These are phyloP conservation scores for Lochmaea crataegi DNA, from an alignment of 2,888 invertebrate genomes.

Conservation along the genomic window DNA sequence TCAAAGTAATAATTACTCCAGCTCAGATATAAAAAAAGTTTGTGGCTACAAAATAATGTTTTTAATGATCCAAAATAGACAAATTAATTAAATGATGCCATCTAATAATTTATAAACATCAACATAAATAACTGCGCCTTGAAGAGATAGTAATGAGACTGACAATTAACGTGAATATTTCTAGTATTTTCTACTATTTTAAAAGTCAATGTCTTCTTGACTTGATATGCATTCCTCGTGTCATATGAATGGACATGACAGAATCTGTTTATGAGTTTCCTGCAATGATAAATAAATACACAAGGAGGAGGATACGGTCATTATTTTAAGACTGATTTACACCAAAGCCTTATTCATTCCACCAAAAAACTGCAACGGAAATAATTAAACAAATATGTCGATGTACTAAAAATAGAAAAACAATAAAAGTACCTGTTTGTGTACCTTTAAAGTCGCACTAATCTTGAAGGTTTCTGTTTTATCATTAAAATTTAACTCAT, in stretches of 20 bases:
- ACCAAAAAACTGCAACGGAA: constrained; percentile 3
- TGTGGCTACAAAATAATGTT: not conserved
- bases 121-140: constrained; percentile 1
- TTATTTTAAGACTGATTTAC: constrained; percentile 5
- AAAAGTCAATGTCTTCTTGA: constrained; percentile 17
- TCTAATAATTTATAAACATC: not conserved
- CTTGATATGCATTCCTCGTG: constrained; percentile 17
- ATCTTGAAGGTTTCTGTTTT: not conserved
- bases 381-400: not conserved
- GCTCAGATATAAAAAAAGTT: no score
- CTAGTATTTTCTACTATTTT: not conserved
- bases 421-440: not conserved
- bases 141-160: not conserved
- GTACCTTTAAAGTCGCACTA: no score
- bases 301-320: not conserved
- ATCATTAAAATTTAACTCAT: no score
- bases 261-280: constrained; percentile 21
- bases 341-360: constrained; percentile 2
- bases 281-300: constrained; percentile 14
- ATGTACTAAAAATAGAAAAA: not conserved
- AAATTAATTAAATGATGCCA: not conserved
- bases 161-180: not conserved
- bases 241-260: constrained; percentile 16
- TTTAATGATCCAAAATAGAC: not conserved
- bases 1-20: no score